Percentiles rank a stretch among this genome's conserved stretches.
phyloP scores from a whole-genome alignment of 2,888 invertebrate species.

The Eubasilissa splendida region DNA sequence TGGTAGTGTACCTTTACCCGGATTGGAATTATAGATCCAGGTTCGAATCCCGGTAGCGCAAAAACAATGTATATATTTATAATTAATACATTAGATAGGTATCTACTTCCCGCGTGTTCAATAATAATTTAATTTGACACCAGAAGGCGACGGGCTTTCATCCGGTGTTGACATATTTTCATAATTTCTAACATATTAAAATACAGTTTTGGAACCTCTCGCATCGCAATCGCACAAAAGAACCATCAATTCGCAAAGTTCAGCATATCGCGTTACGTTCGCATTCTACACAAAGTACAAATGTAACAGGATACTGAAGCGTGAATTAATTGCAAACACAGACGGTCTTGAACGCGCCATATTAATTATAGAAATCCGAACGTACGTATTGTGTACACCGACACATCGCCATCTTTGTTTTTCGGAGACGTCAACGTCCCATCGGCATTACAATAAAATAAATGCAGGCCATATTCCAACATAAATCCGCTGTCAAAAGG shows the following conservation, averaged over 20 bases:
- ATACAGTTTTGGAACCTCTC: neutral
- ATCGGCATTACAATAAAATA: slow-evolving; percentile 41
- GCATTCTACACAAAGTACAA: neutral
- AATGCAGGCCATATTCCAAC: slow-evolving; percentile 36
- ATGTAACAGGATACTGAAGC: slow-evolving; percentile 6
- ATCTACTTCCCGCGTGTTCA: too few relatives aligned
- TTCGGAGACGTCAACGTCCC: slow-evolving; percentile 27
- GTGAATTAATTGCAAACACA: slow-evolving; percentile 16
- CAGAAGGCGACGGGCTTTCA: too few relatives aligned
- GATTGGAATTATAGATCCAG: too few relatives aligned
- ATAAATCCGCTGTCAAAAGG: slow-evolving; percentile 42
- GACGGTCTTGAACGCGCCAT: neutral
- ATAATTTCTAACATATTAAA: too few relatives aligned
- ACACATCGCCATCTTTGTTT: slow-evolving; percentile 35
- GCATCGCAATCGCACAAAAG: neutral
- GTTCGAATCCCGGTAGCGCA: too few relatives aligned
- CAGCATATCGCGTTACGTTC: slow-evolving; percentile 10
- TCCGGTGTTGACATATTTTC: too few relatives aligned
- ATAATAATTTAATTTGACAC: too few relatives aligned
- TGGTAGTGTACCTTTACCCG: too few relatives aligned
- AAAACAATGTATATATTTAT: too few relatives aligned
- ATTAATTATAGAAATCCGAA: slow-evolving; percentile 40
- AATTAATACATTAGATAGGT: too few relatives aligned
- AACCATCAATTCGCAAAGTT: slow-evolving; percentile 7
- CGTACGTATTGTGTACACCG: neutral